Evolutionary conservation across 2,113 vertebrate species (phyloP).

Genomic region (Bubo scandiacus): DNA sequence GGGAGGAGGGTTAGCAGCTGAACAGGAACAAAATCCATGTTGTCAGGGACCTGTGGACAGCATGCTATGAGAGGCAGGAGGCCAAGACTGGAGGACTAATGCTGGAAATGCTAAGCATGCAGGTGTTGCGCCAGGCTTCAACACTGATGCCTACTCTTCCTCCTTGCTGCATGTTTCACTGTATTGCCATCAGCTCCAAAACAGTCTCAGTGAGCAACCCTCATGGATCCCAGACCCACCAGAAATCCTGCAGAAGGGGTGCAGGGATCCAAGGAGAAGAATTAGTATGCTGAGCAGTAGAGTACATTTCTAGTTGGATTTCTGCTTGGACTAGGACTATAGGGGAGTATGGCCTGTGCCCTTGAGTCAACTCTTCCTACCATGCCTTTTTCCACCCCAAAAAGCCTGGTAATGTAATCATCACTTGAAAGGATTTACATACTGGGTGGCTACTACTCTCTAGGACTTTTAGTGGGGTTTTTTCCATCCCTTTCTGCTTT

Average conservation of each 20-base stretch:
- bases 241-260: neutral
- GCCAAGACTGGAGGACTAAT: neutral
- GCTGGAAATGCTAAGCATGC: neutral
- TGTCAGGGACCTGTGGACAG: neutral
- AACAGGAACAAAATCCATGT: neutral
- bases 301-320: neutral
- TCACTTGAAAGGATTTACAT: neutral
- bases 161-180: neutral
- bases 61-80: neutral
- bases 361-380: neutral
- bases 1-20: neutral
- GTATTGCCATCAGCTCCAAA: neutral
- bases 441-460: neutral
- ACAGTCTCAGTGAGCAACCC: neutral
- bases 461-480: neutral
- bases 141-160: neutral
- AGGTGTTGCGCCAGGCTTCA: neutral
- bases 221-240: neutral
- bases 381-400: neutral
- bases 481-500: neutral
- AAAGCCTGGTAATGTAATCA: neutral
- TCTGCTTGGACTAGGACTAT: neutral
- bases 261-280: neutral
- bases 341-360: neutral
- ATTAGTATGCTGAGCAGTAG: accelerated